Evolutionary conservation across 2,888 invertebrate species (phyloP).

Genomic region (Diloba caeruleocephala): DNA sequence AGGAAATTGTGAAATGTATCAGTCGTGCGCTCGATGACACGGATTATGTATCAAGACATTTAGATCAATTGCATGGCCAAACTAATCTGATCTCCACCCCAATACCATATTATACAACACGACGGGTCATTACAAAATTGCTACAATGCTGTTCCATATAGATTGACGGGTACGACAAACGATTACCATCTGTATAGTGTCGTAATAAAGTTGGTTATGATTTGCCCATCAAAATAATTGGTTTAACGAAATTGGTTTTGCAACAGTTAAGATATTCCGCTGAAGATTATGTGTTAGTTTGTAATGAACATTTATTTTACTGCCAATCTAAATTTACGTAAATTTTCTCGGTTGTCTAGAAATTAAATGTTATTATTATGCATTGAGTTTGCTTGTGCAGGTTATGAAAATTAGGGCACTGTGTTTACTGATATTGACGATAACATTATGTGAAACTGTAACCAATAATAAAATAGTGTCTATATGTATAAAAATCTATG

Average conservation of each 20-base stretch:
- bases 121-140: conserved; percentile 36
- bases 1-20: conserved; percentile 59
- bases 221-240: conserved; percentile 48
- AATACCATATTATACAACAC: conserved; percentile 19
- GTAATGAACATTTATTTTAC: conserved; percentile 37
- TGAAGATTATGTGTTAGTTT: conserved; percentile 40
- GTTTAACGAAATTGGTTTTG: conserved; percentile 40
- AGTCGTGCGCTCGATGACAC: conserved; percentile 61
- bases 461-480: no score
- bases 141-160: conserved; percentile 7
- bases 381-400: conserved; percentile 1
- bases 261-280: conserved; percentile 35
- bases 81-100: conserved; percentile 19
- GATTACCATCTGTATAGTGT: conserved; percentile 41
- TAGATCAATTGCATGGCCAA: conserved; percentile 42
- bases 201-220: conserved; percentile 48
- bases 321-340: conserved; percentile 26
- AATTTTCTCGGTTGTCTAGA: conserved; percentile 30
- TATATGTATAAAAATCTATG: no score
- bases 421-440: conserved; percentile 1
- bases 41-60: conserved; percentile 52
- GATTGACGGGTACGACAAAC: conserved; percentile 44
- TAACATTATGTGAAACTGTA: no score
- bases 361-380: conserved; percentile 18
- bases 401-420: conserved; percentile 8